Conservation (phyloP, 2,113 vertebrate genomes). For the Elachura formosa region DNA sequence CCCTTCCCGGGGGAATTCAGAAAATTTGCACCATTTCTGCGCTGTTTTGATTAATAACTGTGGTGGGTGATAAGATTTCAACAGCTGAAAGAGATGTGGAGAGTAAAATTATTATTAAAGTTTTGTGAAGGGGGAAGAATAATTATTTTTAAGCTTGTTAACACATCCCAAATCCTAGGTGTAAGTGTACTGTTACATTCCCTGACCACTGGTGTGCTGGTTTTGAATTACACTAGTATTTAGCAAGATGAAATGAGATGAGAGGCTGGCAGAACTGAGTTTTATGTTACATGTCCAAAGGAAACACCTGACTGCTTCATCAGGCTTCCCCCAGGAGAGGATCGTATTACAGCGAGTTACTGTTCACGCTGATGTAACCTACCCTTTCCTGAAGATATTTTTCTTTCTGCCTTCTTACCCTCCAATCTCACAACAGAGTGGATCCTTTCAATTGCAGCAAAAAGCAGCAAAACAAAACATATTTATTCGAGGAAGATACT, state of each 20-base stretch:
- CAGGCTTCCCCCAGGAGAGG: background rate
- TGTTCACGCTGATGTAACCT: background rate
- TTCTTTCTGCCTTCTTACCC: background rate
- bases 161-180: background rate
- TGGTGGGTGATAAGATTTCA: background rate
- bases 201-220: fast-evolving
- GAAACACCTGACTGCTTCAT: background rate
- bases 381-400: background rate
- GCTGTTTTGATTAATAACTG: background rate
- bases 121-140: background rate
- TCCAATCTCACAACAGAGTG: background rate
- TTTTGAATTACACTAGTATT: background rate
- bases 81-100: background rate
- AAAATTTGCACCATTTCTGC: background rate
- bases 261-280: background rate
- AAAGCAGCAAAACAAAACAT: background rate
- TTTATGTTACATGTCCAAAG: background rate
- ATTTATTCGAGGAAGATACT: background rate
- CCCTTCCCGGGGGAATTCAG: background rate
- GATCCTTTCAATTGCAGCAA: background rate
- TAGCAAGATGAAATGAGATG: background rate
- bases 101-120: background rate
- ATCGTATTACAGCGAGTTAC: background rate
- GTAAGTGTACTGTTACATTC: background rate
- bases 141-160: background rate